phyloP scores from a whole-genome alignment of 2,113 vertebrate species.

The Haemorhous mexicanus region DNA sequence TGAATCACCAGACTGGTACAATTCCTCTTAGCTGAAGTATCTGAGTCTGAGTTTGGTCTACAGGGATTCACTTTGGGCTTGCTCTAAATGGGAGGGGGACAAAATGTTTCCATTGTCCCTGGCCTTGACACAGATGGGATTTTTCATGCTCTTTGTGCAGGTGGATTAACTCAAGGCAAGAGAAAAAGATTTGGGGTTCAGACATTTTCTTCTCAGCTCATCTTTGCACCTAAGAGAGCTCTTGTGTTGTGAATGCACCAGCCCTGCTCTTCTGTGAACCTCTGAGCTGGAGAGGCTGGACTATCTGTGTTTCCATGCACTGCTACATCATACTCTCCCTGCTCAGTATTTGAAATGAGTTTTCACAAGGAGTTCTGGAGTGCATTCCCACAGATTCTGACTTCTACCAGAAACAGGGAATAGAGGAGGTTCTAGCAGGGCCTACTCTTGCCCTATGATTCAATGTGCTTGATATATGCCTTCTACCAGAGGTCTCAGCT shows the following conservation, averaged over 20 bases:
- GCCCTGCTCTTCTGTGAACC: background rate
- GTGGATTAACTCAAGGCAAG: background rate
- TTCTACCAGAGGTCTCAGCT: background rate
- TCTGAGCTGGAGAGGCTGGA: background rate
- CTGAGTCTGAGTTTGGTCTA: background rate
- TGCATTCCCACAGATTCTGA: background rate
- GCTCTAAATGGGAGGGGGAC: background rate
- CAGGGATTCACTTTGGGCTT: background rate
- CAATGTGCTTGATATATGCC: background rate
- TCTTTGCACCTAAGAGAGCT: background rate
- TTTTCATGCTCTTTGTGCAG: background rate
- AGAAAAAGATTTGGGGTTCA: background rate
- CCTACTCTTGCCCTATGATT: background rate
- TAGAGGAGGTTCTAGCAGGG: background rate
- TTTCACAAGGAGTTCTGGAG: background rate
- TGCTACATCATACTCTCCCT: background rate
- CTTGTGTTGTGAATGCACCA: background rate
- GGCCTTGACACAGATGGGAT: background rate
- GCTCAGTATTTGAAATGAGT: background rate
- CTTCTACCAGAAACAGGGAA: background rate
- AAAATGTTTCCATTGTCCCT: background rate
- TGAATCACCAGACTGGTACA: background rate
- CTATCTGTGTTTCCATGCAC: fast-evolving
- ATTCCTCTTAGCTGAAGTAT: background rate
- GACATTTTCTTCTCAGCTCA: background rate